Evolutionary conservation across 2,888 invertebrate species (phyloP), one percentile per base, ranked within the genome.

Genomic region (Pandemis corylana): DNA sequence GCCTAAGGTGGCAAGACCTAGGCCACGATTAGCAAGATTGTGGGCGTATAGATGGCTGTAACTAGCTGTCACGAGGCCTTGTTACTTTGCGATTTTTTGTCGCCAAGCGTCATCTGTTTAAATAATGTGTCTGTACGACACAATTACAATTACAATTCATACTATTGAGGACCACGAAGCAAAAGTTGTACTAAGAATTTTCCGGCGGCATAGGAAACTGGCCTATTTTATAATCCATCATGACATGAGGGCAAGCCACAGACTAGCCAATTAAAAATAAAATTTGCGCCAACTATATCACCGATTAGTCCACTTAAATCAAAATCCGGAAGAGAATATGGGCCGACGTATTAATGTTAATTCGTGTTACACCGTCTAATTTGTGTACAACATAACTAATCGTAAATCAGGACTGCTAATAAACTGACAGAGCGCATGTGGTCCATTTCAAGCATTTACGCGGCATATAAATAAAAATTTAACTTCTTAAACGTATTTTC

Each of bases 241-340:
- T 36, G 28, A 36, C 28, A 36, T 36, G 28, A 36, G 28, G 28
- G 46, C 13, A 46, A 64, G 7, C 13, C 49, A 28, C n/a, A 36
- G 28, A 36, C 49, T 6, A 9, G 7, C 41, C 15, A 41, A 67
- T 42, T 42, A 42, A 56, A 67, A 41, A 42, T 9, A 42, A 67
- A 67, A 28, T 10, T 41, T 15, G 10, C 20, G 53, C 67, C 41
- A 53, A 53, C 15, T 63, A 42, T 42, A 63, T 63, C 51, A 7
- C 49, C 49, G 53, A 56, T 67, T 56, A 67, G 53, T 41, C 67
- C 53, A 67, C 67, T 67, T 67, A 53, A 56, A 67, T 67, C 67
- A 67, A 67, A 67, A 67, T 67, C 53, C 53, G 67, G 67, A 67
- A 53, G 53, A 36, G 46, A 66, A 66, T 41, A 49, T 56, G 51